Evolutionary conservation across 1,140 invertebrate species (phyloP).

Genomic region (Drosophila elegans): DNA sequence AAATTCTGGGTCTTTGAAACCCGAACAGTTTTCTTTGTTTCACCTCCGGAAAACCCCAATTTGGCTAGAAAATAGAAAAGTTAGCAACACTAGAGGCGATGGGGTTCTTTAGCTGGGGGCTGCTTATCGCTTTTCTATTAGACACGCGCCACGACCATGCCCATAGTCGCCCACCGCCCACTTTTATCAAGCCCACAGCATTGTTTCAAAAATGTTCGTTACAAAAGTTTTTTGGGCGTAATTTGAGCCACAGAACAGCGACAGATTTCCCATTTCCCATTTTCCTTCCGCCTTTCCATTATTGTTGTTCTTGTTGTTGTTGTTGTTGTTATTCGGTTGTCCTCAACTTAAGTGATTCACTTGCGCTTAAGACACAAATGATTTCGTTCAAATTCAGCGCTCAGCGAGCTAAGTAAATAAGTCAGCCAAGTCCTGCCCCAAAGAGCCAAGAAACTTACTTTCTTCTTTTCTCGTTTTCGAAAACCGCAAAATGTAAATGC

Average conservation of each 20-base stretch:
- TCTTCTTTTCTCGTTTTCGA: conserved; percentile 35
- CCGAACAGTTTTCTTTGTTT: not conserved
- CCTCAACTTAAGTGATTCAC: conserved; percentile 75
- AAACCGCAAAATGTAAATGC: conserved; percentile 77
- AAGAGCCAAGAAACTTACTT: conserved; percentile 26
- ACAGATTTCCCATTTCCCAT: conserved; percentile 51
- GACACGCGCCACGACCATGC: conserved; percentile 45
- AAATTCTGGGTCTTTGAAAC: not conserved
- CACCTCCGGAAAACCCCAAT: not conserved
- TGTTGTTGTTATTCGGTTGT: conserved; percentile 48
- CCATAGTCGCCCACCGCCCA: conserved; percentile 7
- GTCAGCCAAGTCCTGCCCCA: conserved; percentile 49
- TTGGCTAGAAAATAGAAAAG: conserved; percentile 11
- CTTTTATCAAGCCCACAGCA: conserved; percentile 1
- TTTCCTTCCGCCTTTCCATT: not conserved
- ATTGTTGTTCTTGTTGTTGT: not conserved
- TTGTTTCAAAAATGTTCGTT: conserved; percentile 54
- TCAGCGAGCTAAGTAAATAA: conserved; percentile 79
- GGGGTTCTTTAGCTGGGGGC: not conserved
- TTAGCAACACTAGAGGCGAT: conserved; percentile 7
- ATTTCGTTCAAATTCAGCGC: conserved; percentile 68
- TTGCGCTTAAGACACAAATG: conserved; percentile 78
- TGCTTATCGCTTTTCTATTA: conserved; percentile 79
- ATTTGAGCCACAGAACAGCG: conserved; percentile 28
- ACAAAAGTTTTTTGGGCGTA: conserved; percentile 38